A percentile compares a stretch with the other conserved stretches of the same genome.
phyloP scores from a whole-genome alignment of 2,797 vertebrate genomes.

The Galago senegalensis region DNA sequence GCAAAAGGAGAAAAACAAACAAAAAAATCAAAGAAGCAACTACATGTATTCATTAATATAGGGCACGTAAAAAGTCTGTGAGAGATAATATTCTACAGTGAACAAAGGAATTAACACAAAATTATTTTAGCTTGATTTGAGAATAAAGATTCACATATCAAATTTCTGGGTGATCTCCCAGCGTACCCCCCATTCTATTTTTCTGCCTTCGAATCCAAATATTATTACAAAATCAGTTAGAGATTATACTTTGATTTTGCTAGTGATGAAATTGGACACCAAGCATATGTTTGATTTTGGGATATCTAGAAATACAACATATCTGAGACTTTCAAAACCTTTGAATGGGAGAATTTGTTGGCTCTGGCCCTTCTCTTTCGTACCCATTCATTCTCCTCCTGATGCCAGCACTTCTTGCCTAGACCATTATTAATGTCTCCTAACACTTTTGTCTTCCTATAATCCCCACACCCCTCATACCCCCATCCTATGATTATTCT shows the following conservation, averaged over 20 bases:
- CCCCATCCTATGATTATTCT: not conserved
- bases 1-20: not conserved
- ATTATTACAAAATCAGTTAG: conserved; percentile 21
- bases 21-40: not conserved
- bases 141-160: not conserved
- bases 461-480: not conserved
- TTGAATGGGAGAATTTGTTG: not conserved
- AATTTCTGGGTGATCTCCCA: not conserved
- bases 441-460: not conserved
- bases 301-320: not conserved
- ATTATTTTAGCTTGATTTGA: not conserved
- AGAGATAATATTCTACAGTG: not conserved
- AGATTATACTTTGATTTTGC: conserved; percentile 1
- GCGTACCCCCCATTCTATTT: not conserved
- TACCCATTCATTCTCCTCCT: not conserved
- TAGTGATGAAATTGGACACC: not conserved
- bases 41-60: not conserved
- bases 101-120: not conserved
- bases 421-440: not conserved
- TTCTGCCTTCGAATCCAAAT: not conserved
- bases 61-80: not conserved
- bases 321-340: not conserved
- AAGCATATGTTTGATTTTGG: not conserved
- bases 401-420: not conserved
- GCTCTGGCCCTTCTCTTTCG: not conserved